phyloP scores from a whole-genome alignment of 2,888 invertebrate genomes.

The Drosophila nr. fundita region DNA sequence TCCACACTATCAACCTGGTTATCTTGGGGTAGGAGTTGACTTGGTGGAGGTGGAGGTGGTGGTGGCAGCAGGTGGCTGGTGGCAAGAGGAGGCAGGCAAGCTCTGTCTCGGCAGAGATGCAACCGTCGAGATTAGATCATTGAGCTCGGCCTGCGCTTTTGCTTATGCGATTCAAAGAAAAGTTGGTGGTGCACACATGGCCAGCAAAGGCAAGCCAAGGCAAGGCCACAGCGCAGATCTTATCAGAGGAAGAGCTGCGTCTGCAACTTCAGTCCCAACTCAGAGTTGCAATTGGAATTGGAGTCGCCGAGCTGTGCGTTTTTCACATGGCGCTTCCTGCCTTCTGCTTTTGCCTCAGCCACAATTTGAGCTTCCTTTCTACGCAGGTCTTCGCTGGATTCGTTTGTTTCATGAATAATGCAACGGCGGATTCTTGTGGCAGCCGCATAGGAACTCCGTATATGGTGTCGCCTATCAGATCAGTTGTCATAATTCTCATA shows the following conservation, averaged over 20 bases:
- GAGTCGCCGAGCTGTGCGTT: neutral
- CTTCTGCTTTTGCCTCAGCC: conserved; percentile 1
- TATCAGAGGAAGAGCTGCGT: conserved; percentile 37
- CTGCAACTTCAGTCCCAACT: conserved; percentile 13
- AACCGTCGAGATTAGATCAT: conserved; percentile 72
- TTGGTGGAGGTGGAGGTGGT: neutral
- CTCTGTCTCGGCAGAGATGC: conserved; percentile 59
- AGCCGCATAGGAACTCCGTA: conserved; percentile 76
- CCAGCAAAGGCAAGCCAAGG: conserved; percentile 8
- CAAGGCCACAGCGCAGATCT: conserved; percentile 54
- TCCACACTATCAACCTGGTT: conserved; percentile 73
- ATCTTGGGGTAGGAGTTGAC: conserved; percentile 47
- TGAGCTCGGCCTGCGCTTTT: conserved; percentile 32
- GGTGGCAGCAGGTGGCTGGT: neutral
- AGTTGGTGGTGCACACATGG: conserved; percentile 78
- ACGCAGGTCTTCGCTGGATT: conserved; percentile 19
- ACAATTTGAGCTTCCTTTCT: conserved; percentile 39
- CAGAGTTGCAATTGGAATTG: conserved; percentile 11
- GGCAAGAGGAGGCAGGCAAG: conserved; percentile 10
- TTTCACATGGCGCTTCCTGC: conserved; percentile 75
- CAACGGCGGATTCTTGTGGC: conserved; percentile 63
- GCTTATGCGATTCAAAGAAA: conserved; percentile 73
- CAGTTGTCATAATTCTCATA: conserved; percentile 81
- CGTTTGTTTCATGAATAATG: conserved; percentile 72
- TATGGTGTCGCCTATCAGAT: conserved; percentile 81